phyloP scores from a whole-genome alignment of 1,140 invertebrate species.

The Rhopalosiphum padi region DNA sequence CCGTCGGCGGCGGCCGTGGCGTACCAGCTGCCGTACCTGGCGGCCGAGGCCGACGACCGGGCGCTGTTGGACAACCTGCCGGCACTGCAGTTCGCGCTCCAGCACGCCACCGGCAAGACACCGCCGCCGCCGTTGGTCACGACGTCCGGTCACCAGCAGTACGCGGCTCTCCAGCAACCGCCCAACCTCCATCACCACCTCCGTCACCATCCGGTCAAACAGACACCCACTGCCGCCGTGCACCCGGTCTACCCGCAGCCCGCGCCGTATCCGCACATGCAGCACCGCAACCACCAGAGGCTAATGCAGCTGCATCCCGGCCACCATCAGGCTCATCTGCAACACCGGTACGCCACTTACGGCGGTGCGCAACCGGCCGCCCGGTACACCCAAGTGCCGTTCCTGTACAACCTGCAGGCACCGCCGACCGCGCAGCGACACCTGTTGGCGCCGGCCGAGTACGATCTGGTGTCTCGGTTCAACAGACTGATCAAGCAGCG shows the following conservation, averaged over 20 bases:
- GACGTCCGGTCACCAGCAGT: neutral
- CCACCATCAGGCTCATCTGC: slow-evolving; percentile 61
- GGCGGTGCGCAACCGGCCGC: slow-evolving; percentile 65
- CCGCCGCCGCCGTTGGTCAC: neutral
- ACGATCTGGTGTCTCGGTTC: slow-evolving; percentile 40
- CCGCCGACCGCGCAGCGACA: slow-evolving; percentile 17
- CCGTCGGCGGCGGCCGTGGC: slow-evolving; percentile 60
- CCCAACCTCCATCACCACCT: neutral
- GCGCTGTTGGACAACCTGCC: neutral
- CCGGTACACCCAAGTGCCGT: slow-evolving; percentile 57
- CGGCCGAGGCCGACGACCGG: neutral
- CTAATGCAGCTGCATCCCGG: slow-evolving; percentile 64
- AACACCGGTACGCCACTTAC: slow-evolving; percentile 60
- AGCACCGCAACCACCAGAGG: slow-evolving; percentile 63
- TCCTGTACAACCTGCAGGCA: slow-evolving; percentile 58
- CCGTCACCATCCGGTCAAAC: neutral
- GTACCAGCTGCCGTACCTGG: slow-evolving; percentile 60
- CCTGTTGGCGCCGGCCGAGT: slow-evolving; percentile 9
- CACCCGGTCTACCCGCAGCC: slow-evolving; percentile 62
- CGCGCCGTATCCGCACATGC: slow-evolving; percentile 59
- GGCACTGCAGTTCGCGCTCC: neutral
- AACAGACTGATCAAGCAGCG: slow-evolving; percentile 31
- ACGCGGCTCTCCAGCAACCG: neutral
- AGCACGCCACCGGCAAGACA: neutral
- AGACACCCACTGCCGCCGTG: neutral